These are phyloP conservation scores for Noctua janthe DNA, from an alignment of 2,888 invertebrate species.

Conservation along the genomic window DNA sequence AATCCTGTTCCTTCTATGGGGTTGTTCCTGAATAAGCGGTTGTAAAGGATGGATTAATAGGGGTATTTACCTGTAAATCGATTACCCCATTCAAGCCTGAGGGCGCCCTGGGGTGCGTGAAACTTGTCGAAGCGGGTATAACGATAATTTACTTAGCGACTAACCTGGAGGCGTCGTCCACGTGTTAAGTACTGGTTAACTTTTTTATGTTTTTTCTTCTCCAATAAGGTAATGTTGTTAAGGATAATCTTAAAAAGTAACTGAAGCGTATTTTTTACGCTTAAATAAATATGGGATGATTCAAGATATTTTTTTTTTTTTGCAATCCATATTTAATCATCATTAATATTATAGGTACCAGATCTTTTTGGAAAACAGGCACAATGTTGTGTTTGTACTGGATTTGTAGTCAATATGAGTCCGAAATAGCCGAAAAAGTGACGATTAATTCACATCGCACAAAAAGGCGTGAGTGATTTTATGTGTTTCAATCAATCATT, in stretches of 20 bases:
- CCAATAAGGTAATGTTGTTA: neutral
- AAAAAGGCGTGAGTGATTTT: too few relatives aligned
- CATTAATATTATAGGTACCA: neutral
- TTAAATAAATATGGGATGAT: neutral
- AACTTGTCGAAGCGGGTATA: slow-evolving; percentile 18
- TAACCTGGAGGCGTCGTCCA: neutral
- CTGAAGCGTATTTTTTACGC: neutral
- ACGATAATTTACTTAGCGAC: slow-evolving; percentile 27
- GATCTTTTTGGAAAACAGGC: neutral
- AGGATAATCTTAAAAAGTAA: neutral
- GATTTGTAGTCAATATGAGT: neutral
- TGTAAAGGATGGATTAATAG: slow-evolving; percentile 5
- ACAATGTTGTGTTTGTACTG: neutral
- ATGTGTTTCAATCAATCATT: too few relatives aligned
- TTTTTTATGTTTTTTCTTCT: slow-evolving; percentile 1
- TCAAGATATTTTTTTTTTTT: neutral
- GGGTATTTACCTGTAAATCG: slow-evolving; percentile 40
- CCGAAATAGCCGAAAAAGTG: neutral
- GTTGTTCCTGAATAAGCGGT: neutral
- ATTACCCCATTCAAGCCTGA: slow-evolving; percentile 24
- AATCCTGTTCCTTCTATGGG: neutral
- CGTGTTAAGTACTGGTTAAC: neutral
- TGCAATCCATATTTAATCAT: neutral
- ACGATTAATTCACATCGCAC: too few relatives aligned
- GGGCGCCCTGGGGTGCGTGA: slow-evolving; percentile 24